Evolutionary conservation across 2,113 vertebrate species (phyloP).

Genomic region (Paraplagusia blochii): DNA sequence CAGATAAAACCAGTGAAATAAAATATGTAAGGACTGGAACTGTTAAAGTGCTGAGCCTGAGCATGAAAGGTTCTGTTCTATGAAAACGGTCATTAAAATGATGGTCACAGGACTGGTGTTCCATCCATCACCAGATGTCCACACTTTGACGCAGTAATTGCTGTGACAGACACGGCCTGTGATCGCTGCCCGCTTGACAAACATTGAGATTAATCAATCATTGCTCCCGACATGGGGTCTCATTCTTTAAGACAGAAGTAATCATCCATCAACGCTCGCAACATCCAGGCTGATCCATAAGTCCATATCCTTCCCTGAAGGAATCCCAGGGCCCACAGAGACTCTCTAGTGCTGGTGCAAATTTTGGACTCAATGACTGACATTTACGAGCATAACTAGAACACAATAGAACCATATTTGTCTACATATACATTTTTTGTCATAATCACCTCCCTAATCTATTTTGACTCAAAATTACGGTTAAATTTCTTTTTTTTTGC

Average conservation of each 20-base stretch:
- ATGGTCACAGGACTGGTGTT: constrained; percentile 20
- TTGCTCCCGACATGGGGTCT: constrained; percentile 20
- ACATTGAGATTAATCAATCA: constrained; percentile 59
- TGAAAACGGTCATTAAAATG: constrained; percentile 36
- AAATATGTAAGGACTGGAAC: too few relatives aligned
- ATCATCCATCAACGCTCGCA: constrained; percentile 55
- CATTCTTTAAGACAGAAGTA: constrained; percentile 33
- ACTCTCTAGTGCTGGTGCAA: too few relatives aligned
- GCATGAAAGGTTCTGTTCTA: too few relatives aligned
- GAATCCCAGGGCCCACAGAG: too few relatives aligned
- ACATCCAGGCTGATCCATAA: constrained; percentile 39
- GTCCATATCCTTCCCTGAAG: constrained; percentile 16
- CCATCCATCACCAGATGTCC: constrained; percentile 34
- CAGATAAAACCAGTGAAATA: too few relatives aligned
- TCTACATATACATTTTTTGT: too few relatives aligned
- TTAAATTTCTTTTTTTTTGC: too few relatives aligned
- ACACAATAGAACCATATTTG: too few relatives aligned
- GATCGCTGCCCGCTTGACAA: constrained; percentile 23
- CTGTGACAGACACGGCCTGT: constrained; percentile 46
- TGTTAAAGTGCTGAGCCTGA: background rate
- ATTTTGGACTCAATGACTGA: too few relatives aligned
- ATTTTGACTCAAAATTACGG: too few relatives aligned
- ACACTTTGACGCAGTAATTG: constrained; percentile 41
- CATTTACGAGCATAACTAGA: too few relatives aligned
- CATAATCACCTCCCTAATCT: too few relatives aligned